Percentiles rank a stretch among this genome's conserved stretches.
Conservation (phyloP, 2,888 invertebrate species). For the Ormyrus nitidulus region DNA sequence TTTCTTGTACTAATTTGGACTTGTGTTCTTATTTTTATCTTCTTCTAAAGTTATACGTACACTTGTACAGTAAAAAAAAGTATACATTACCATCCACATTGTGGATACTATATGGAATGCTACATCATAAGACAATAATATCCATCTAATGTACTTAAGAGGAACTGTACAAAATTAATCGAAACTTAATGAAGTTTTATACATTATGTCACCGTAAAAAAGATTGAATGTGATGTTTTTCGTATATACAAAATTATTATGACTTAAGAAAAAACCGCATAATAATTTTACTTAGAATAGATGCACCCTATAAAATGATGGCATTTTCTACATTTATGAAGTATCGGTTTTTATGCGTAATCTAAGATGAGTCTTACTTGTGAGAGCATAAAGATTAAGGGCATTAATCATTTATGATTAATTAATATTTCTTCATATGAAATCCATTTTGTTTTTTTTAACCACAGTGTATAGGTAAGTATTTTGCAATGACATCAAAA, state of each 20-base stretch:
- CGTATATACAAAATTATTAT: conserved; percentile 42
- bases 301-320: conserved; percentile 38
- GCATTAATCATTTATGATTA: conserved; percentile 34
- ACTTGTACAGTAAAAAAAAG: conserved; percentile 52
- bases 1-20: conserved; percentile 50
- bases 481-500: conserved; percentile 33
- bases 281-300: conserved; percentile 28
- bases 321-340: conserved; percentile 45
- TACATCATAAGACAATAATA: conserved; percentile 52
- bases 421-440: conserved; percentile 30
- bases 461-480: conserved; percentile 29
- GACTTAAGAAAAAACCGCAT: conserved; percentile 18
- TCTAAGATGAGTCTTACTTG: conserved; percentile 45
- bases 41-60: conserved; percentile 47
- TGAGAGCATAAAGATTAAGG: conserved; percentile 49
- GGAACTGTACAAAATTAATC: conserved; percentile 60
- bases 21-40: conserved; percentile 36
- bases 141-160: conserved; percentile 56
- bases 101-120: conserved; percentile 57
- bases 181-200: conserved; percentile 56
- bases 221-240: conserved; percentile 45
- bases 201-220: conserved; percentile 52
- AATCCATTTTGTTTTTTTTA: conserved; percentile 36
- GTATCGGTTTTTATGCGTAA: conserved; percentile 35
- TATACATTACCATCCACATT: conserved; percentile 57